A percentile compares a stretch with the other conserved stretches of the same genome.
Evolutionary conservation across 2,113 vertebrate genomes (phyloP).

Genomic region (Struthio camelus): DNA sequence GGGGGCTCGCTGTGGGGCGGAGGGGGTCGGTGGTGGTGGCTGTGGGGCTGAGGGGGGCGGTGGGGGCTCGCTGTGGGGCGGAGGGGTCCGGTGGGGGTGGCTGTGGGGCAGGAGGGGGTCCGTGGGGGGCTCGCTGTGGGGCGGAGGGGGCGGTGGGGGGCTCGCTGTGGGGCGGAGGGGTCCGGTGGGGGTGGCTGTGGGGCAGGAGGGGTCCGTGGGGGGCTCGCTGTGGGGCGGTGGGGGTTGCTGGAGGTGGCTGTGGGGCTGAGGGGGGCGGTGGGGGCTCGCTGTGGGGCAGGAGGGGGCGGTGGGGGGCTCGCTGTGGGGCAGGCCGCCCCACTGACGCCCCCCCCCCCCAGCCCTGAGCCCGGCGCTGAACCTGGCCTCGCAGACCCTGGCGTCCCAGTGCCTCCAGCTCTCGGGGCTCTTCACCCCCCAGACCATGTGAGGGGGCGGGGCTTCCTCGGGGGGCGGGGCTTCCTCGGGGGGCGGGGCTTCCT

Average conservation of each 20-base stretch:
- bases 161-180: not conserved
- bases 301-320: not conserved
- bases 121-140: too few relatives aligned
- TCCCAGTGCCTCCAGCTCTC: slow-evolving; percentile 65
- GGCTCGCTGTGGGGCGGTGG: slow-evolving; percentile 42
- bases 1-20: too few relatives aligned
- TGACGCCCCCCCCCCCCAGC: not conserved
- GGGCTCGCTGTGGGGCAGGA: not conserved
- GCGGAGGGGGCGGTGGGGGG: not conserved
- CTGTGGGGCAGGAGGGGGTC: too few relatives aligned
- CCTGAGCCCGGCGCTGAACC: slow-evolving; percentile 60
- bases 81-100: fast-evolving
- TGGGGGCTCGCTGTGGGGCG: too few relatives aligned
- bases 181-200: too few relatives aligned
- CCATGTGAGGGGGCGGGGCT: slow-evolving; percentile 45
- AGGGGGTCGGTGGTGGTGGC: too few relatives aligned
- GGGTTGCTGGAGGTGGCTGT: not conserved
- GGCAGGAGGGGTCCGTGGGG: too few relatives aligned
- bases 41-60: not conserved
- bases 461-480: not conserved
- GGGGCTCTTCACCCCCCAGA: slow-evolving; percentile 55
- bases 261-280: too few relatives aligned
- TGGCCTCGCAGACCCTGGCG: slow-evolving; percentile 44
- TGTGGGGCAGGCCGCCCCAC: not conserved
- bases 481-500: not conserved